A percentile compares a stretch with the other conserved stretches of the same genome.
These are phyloP conservation scores for Hippasteria phrygiana DNA, from an alignment of 53 echinoderm and acorn worm genomes.

Conservation along the genomic window DNA sequence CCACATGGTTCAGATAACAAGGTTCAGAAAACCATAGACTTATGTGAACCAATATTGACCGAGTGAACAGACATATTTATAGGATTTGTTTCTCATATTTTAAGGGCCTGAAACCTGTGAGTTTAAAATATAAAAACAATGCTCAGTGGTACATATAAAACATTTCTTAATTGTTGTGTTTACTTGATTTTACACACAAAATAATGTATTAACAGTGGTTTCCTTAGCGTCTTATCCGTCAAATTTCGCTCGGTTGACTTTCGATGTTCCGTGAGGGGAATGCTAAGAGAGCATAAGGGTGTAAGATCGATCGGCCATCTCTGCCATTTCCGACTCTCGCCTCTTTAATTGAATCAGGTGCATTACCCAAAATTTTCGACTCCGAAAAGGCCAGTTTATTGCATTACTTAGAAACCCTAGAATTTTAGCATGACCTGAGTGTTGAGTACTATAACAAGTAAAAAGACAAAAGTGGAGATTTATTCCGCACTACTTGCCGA, in stretches of 20 bases:
- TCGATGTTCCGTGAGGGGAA: conserved; percentile 57
- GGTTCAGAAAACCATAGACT: no score
- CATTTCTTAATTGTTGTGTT: conserved; percentile 9
- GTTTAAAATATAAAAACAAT: no score
- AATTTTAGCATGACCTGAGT: conserved; percentile 68
- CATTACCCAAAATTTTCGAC: conserved; percentile 87
- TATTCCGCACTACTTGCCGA: conserved; percentile 49
- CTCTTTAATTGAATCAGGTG: conserved; percentile 81
- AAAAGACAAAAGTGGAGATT: conserved; percentile 48
- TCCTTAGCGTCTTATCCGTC: conserved; percentile 41
- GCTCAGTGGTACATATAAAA: no score
- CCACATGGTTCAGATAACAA: no score
- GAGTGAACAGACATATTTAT: no score
- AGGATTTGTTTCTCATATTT: no score
- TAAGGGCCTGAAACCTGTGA: no score
- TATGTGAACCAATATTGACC: no score
- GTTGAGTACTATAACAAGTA: conserved; percentile 55
- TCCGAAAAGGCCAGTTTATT: conserved; percentile 79
- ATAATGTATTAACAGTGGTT: conserved; percentile 56
- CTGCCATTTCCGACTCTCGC: conserved; percentile 66
- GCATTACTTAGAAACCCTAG: conserved; percentile 89
- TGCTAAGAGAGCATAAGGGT: conserved; percentile 64
- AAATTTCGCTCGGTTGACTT: conserved; percentile 62
- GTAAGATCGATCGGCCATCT: conserved; percentile 73
- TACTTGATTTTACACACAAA: conserved; percentile 41